A percentile compares a stretch with the other conserved stretches of the same genome.
phyloP scores from a whole-genome alignment of 2,888 invertebrate species.

The Flexamia atlantica region DNA sequence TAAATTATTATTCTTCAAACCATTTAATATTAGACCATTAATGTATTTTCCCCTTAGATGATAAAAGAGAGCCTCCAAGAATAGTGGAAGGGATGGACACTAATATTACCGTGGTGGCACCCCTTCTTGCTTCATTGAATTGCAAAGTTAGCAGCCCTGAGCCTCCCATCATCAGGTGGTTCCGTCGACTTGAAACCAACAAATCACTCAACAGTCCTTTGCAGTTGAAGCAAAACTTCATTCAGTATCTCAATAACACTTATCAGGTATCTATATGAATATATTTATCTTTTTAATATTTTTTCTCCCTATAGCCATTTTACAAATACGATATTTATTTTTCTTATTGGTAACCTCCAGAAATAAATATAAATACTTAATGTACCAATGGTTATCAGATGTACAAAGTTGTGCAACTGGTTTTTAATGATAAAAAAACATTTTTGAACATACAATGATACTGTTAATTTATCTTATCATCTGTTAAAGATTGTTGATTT shows the following conservation, averaged over 20 bases:
- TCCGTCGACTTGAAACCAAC: background rate
- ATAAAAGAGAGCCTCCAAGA: background rate
- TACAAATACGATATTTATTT: too few species aligned
- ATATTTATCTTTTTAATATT: background rate
- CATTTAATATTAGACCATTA: too few species aligned
- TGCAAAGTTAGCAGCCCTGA: slow-evolving; percentile 22
- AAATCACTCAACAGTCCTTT: background rate
- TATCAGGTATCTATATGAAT: background rate
- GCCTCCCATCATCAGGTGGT: slow-evolving; percentile 14
- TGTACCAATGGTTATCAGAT: too few species aligned
- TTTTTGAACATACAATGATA: too few species aligned
- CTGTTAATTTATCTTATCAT: too few species aligned
- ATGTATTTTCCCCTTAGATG: background rate
- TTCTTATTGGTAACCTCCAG: too few species aligned
- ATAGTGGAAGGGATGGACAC: slow-evolving; percentile 22
- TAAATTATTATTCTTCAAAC: too few species aligned
- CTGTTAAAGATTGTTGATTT: too few species aligned
- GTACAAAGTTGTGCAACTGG: too few species aligned
- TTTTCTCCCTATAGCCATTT: background rate
- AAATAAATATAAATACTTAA: too few species aligned
- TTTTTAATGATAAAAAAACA: too few species aligned
- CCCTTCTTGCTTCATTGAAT: background rate
- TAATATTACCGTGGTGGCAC: slow-evolving; percentile 36
- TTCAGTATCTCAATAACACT: slow-evolving; percentile 34
- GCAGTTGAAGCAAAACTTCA: background rate